These are phyloP conservation scores for Sarcophaga variegata DNA, from an alignment of 2,888 invertebrate genomes.

Conservation along the genomic window DNA sequence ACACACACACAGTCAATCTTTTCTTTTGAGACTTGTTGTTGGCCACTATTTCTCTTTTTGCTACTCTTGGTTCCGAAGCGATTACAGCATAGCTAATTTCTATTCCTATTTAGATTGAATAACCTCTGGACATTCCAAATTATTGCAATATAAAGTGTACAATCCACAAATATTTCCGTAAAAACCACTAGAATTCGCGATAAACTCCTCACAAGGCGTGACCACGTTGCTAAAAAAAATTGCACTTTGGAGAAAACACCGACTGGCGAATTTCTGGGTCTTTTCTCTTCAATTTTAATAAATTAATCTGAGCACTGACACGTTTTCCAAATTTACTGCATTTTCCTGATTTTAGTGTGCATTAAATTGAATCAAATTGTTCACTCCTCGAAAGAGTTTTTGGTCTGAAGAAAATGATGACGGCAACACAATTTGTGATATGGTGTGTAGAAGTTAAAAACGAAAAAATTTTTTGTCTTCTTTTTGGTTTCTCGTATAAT, in stretches of 20 bases:
- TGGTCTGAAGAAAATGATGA: constrained; percentile 64
- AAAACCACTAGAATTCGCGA: constrained; percentile 23
- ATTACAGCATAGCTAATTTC: constrained; percentile 43
- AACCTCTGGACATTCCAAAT: constrained; percentile 32
- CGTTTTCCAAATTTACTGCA: constrained; percentile 54
- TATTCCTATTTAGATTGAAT: constrained; percentile 33
- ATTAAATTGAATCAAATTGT: constrained; percentile 49
- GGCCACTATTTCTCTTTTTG: constrained; percentile 32
- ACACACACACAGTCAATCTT: constrained; percentile 21
- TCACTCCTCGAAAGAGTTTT: constrained; percentile 55
- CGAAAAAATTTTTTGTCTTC: constrained; percentile 24
- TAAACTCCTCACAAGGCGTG: constrained; percentile 65
- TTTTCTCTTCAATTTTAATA: constrained; percentile 13
- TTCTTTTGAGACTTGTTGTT: constrained; percentile 36
- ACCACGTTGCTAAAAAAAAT: constrained; percentile 69
- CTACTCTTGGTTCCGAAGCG: constrained; percentile 20
- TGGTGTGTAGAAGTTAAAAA: constrained; percentile 57
- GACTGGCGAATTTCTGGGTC: constrained; percentile 4
- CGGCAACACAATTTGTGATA: constrained; percentile 67
- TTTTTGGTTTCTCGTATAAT: neutral
- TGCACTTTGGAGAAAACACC: constrained; percentile 54
- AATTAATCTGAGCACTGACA: constrained; percentile 43
- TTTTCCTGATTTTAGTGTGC: constrained; percentile 47
- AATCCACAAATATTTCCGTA: constrained; percentile 33
- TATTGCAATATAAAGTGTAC: constrained; percentile 37